Evolutionary conservation across 2,113 vertebrate genomes (phyloP).

Genomic region (Tringa solitaria): DNA sequence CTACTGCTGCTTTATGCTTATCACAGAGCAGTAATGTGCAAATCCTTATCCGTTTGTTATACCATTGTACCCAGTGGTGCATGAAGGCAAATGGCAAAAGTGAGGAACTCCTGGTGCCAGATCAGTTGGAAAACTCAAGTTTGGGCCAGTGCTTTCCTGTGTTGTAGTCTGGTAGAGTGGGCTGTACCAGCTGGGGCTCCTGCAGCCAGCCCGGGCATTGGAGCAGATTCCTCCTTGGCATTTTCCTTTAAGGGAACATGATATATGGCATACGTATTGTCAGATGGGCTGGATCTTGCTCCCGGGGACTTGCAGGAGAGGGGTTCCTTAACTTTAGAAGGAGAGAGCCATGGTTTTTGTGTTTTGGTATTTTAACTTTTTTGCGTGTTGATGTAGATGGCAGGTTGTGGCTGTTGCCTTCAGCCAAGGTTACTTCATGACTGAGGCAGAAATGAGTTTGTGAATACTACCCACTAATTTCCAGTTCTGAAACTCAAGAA

Average conservation of each 20-base stretch:
- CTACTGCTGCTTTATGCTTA: not conserved
- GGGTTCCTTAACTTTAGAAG: not conserved
- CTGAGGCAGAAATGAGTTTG: not conserved
- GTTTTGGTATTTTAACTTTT: not conserved
- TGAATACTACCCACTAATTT: not conserved
- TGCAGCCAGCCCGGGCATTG: not conserved
- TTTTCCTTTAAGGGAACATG: not conserved
- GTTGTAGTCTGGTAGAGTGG: not conserved
- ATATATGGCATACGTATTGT: not conserved
- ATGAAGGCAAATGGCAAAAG: not conserved
- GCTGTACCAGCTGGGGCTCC: not conserved
- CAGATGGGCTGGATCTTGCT: not conserved
- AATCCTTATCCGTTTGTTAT: not conserved
- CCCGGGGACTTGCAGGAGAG: not conserved
- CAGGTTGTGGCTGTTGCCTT: not conserved
- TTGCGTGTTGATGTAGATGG: not conserved
- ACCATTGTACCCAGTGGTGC: not conserved
- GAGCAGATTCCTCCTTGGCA: not conserved
- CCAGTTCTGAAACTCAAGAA: not conserved
- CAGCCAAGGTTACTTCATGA: not conserved
- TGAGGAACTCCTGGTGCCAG: accelerated
- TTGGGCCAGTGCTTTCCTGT: accelerated
- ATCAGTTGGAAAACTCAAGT: not conserved
- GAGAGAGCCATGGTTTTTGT: not conserved
- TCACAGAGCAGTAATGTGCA: not conserved